A percentile compares a stretch with the other conserved stretches of the same genome.
Conservation (phyloP, 2,797 vertebrate species). For the Pempheris klunzingeri region DNA sequence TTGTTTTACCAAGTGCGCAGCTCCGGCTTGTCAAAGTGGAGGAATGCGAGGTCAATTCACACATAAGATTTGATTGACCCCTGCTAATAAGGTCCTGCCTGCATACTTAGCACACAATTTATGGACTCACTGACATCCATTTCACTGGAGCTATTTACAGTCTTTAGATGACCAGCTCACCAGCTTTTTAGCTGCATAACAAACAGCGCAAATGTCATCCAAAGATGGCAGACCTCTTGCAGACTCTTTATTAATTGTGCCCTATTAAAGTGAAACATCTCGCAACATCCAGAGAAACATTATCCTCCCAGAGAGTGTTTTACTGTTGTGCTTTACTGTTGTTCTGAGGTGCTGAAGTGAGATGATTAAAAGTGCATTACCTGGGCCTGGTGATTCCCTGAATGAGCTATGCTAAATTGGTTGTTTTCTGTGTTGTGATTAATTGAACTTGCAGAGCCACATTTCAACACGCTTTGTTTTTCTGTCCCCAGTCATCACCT, state of each 20-base stretch:
- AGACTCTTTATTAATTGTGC: conserved; percentile 71
- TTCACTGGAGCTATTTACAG: conserved; percentile 43
- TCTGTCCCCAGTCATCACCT: conserved; percentile 99
- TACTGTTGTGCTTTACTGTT: conserved; percentile 78
- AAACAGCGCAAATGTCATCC: conserved; percentile 24
- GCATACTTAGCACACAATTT: conserved; percentile 42
- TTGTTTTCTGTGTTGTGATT: conserved; percentile 98
- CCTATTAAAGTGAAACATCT: conserved; percentile 73
- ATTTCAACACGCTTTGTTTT: conserved; percentile 99
- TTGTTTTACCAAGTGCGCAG: conserved; percentile 65
- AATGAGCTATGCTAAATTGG: conserved; percentile 98
- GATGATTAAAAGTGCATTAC: conserved; percentile 99
- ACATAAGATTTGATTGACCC: conserved; percentile 62
- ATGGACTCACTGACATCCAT: conserved; percentile 34
- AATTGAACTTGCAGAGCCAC: conserved; percentile 95
- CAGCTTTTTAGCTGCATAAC: conserved; percentile 29
- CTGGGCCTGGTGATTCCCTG: conserved; percentile 94
- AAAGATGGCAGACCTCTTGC: conserved; percentile 47
- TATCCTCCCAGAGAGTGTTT: conserved; percentile 75
- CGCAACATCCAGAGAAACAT: conserved; percentile 77
- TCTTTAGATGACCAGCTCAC: conserved; percentile 22
- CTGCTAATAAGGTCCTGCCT: conserved; percentile 52
- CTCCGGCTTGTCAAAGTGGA: conserved; percentile 43
- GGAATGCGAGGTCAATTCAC: conserved; percentile 60
- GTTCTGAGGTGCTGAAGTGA: conserved; percentile 87